These are phyloP conservation scores for Phocoena phocoena DNA, from an alignment of 2,113 vertebrate genomes.

Conservation along the genomic window DNA sequence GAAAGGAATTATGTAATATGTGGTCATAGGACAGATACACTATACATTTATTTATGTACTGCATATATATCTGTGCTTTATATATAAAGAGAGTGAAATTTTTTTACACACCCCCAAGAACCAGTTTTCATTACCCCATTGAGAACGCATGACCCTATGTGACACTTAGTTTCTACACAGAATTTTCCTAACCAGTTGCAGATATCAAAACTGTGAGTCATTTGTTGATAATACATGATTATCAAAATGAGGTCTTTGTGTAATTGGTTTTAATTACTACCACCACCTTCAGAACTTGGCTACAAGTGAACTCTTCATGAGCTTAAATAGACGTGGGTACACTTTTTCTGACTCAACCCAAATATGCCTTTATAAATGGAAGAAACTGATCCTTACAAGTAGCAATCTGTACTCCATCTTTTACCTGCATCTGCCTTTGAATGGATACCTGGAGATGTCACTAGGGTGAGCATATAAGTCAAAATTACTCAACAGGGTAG, in stretches of 20 bases:
- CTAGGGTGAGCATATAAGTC: background rate
- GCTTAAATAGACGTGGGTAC: slow-evolving; percentile 9
- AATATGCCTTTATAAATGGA: slow-evolving; percentile 4
- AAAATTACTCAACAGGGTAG: background rate
- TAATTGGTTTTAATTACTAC: slow-evolving; percentile 61
- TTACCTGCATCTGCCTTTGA: background rate
- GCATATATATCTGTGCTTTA: background rate
- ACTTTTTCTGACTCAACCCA: background rate
- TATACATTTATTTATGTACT: background rate
- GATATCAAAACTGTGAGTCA: slow-evolving; percentile 54
- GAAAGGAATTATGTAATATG: background rate
- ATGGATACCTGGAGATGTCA: background rate
- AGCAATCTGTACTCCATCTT: background rate
- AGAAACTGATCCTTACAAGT: background rate
- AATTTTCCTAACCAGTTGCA: slow-evolving; percentile 32
- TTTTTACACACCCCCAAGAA: background rate
- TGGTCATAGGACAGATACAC: background rate
- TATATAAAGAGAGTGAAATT: background rate
- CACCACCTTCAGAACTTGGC: slow-evolving; percentile 39
- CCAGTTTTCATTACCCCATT: background rate
- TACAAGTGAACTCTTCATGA: background rate
- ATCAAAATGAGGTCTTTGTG: slow-evolving; percentile 57
- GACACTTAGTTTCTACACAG: background rate
- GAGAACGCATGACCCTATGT: background rate
- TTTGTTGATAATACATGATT: slow-evolving; percentile 55